phyloP scores from a whole-genome alignment of 2,888 invertebrate genomes.

The Monoplex corrugatus region DNA sequence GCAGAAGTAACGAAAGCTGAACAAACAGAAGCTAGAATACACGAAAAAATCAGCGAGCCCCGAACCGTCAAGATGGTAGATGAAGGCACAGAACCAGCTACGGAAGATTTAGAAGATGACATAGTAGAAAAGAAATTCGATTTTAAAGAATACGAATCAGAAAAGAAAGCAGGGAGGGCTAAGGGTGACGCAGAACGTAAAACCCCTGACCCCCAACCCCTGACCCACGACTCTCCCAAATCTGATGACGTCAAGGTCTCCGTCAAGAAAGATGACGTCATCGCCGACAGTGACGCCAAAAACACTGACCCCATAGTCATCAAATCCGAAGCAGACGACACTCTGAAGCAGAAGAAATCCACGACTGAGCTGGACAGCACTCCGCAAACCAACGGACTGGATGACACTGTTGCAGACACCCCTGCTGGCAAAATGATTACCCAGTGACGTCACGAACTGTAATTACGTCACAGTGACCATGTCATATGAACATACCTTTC shows the following conservation, averaged over 20 bases:
- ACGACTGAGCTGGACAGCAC: not conserved
- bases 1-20: not conserved
- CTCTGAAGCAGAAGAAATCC: not conserved
- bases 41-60: not conserved
- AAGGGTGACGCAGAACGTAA: not conserved
- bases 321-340: not conserved
- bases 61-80: not conserved
- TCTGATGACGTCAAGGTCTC: not conserved
- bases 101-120: constrained; percentile 5
- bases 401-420: not conserved
- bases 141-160: constrained; percentile 31
- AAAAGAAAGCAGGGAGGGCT: constrained; percentile 27
- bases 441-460: constrained; percentile 1
- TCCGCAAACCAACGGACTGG: constrained; percentile 15
- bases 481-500: too few relatives aligned
- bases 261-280: constrained; percentile 17
- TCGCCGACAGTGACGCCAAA: not conserved
- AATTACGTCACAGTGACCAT: not conserved
- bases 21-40: not conserved
- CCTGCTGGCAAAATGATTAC: not conserved
- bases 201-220: constrained; percentile 3
- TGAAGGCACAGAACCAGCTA: not conserved
- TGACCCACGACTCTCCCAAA: too few relatives aligned
- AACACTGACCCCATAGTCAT: not conserved
- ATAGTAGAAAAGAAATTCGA: constrained; percentile 35